phyloP scores from a whole-genome alignment of 1,140 invertebrate genomes.

The Samia ricini region DNA sequence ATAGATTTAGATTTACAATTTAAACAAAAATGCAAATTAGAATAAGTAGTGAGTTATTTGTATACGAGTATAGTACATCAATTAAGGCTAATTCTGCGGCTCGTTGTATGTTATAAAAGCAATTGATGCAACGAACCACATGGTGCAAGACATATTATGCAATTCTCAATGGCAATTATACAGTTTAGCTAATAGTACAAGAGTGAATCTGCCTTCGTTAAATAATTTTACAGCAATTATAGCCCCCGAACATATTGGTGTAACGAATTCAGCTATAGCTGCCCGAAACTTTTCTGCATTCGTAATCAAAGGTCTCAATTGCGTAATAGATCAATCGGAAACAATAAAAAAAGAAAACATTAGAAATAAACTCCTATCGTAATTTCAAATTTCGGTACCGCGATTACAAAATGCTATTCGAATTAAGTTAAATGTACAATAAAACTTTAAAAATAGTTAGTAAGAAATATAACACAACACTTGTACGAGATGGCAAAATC shows the following conservation, averaged over 20 bases:
- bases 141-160: conserved; percentile 53
- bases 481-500: neutral
- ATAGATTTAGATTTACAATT: neutral
- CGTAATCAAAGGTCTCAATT: conserved; percentile 4
- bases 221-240: conserved; percentile 34
- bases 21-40: neutral
- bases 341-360: neutral
- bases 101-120: conserved; percentile 33
- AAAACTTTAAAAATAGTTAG: neutral
- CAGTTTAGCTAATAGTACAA: conserved; percentile 36
- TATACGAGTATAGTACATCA: too few species aligned
- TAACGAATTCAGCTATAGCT: conserved; percentile 5
- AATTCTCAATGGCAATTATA: conserved; percentile 63
- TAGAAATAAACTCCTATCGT: neutral
- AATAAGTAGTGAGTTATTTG: conserved; percentile 17
- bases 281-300: conserved; percentile 4
- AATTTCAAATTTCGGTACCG: neutral
- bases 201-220: conserved; percentile 29
- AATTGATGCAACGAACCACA: conserved; percentile 49
- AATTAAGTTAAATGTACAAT: neutral
- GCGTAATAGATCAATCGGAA: conserved; percentile 8
- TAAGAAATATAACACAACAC: neutral
- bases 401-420: neutral
- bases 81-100: conserved; percentile 66
- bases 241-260: conserved; percentile 2